These are phyloP conservation scores for Lysiphlebus fabarum DNA, from an alignment of 1,140 invertebrate species.

Conservation along the genomic window DNA sequence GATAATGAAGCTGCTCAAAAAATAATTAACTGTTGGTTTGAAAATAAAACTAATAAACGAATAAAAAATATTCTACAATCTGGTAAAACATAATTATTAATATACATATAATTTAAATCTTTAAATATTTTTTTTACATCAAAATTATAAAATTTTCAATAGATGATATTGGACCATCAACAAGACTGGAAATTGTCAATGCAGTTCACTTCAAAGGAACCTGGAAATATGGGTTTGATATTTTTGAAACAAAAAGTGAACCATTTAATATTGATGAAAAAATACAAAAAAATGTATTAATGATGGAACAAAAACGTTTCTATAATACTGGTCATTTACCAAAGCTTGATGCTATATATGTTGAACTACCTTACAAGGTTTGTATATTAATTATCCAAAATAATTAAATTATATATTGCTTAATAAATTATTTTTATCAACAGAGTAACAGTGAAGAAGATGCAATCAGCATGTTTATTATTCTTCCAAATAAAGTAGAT, in stretches of 20 bases:
- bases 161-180: slow-evolving; percentile 34
- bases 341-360: slow-evolving; percentile 41
- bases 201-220: slow-evolving; percentile 77
- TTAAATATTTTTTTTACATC: no score
- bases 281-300: slow-evolving; percentile 45
- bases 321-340: slow-evolving; percentile 46
- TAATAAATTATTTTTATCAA: no score
- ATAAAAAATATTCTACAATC: slow-evolving; percentile 65
- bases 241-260: slow-evolving; percentile 41
- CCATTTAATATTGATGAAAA: slow-evolving; percentile 47
- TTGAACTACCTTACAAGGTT: slow-evolving; percentile 45
- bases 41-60: slow-evolving; percentile 67
- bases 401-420: no score
- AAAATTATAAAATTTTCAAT: neutral
- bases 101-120: no score
- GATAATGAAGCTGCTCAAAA: slow-evolving; percentile 45
- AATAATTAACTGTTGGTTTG: slow-evolving; percentile 70
- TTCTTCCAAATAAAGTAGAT: no score
- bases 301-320: slow-evolving; percentile 50
- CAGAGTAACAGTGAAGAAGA: slow-evolving; percentile 48
- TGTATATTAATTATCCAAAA: neutral
- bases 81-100: slow-evolving; percentile 32
- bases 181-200: slow-evolving; percentile 71
- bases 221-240: slow-evolving; percentile 51
- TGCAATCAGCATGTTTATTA: slow-evolving; percentile 60